Evolutionary conservation across 2,113 vertebrate genomes (phyloP).

Genomic region (Clarias macrocephalus): DNA sequence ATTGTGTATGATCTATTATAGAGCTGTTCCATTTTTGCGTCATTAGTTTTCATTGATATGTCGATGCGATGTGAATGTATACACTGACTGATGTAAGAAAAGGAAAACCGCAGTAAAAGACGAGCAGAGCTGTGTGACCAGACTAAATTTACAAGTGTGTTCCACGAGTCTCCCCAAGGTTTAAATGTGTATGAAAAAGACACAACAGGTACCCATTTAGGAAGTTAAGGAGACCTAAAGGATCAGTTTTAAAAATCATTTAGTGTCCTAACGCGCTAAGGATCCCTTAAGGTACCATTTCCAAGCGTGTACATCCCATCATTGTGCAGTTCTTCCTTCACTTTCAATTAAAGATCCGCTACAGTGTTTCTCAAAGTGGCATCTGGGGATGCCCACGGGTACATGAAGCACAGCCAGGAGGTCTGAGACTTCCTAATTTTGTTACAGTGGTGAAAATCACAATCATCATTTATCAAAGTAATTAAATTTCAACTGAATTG

Average conservation of each 20-base stretch:
- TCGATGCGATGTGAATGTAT: not conserved
- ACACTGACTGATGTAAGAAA: not conserved
- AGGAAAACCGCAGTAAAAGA: not conserved
- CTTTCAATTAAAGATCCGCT: constrained; percentile 1
- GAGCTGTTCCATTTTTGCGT: not conserved
- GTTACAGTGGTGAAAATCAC: not conserved
- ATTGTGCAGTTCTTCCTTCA: not conserved
- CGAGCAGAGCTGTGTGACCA: not conserved
- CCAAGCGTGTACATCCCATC: not conserved
- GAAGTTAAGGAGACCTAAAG: not conserved
- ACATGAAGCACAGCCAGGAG: not conserved
- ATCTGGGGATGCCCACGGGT: not conserved
- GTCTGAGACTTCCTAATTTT: not conserved
- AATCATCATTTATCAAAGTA: not conserved
- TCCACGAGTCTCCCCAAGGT: not conserved
- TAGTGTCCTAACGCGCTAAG: not conserved
- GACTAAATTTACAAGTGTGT: not conserved
- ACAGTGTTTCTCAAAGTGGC: not conserved
- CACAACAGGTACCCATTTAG: not conserved
- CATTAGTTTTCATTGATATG: not conserved
- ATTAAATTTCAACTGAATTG: not conserved
- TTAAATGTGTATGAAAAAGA: not conserved
- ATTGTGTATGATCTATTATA: not conserved
- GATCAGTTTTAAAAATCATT: not conserved
- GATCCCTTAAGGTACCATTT: constrained; percentile 1